Evolutionary conservation across 2,113 vertebrate species (phyloP).

Genomic region (Ciconia stormi): DNA sequence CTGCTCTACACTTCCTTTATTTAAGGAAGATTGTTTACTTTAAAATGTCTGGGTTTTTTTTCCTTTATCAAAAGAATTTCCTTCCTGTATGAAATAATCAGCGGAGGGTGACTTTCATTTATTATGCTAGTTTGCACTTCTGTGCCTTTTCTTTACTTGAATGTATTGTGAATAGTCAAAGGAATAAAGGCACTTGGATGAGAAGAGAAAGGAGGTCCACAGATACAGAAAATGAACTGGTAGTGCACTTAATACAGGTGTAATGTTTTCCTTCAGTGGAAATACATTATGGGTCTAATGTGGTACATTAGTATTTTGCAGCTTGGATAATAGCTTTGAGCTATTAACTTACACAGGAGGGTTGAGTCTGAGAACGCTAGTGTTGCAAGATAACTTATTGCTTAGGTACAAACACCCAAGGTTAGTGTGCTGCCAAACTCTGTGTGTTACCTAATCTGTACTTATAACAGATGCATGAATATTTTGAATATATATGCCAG

Average conservation of each 20-base stretch:
- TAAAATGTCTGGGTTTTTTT: slow-evolving; percentile 4
- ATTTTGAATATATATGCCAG: neutral
- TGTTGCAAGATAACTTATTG: slow-evolving; percentile 21
- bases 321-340: neutral
- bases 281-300: neutral
- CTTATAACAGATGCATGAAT: neutral
- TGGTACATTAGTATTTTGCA: neutral
- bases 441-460: neutral
- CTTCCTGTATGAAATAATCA: slow-evolving; percentile 18
- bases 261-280: neutral
- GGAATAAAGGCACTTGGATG: slow-evolving; percentile 34
- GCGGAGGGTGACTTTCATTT: slow-evolving; percentile 3
- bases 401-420: neutral
- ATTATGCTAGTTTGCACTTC: slow-evolving; percentile 43
- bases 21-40: slow-evolving; percentile 52
- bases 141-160: slow-evolving; percentile 54
- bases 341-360: neutral
- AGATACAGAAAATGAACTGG: slow-evolving; percentile 22
- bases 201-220: neutral
- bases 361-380: neutral
- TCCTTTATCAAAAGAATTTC: slow-evolving; percentile 16
- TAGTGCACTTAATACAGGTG: neutral
- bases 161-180: slow-evolving; percentile 39
- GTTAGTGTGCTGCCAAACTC: slow-evolving; percentile 11
- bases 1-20: slow-evolving; percentile 39